A percentile compares a stretch with the other conserved stretches of the same genome.
phyloP scores from a whole-genome alignment of 2,113 vertebrate species.

The Pteropus alecto region DNA sequence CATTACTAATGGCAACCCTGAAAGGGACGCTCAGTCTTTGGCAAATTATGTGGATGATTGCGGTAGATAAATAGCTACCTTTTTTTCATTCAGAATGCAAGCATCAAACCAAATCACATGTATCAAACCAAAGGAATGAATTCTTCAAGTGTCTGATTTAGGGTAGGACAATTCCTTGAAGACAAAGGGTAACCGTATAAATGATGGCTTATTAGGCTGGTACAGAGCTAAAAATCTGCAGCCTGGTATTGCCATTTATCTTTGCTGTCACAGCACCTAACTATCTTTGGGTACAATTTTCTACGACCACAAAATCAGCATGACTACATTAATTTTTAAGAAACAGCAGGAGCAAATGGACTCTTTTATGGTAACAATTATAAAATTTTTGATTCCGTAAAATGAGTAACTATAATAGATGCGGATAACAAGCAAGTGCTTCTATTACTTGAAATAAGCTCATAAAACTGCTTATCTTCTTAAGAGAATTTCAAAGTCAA shows the following conservation, averaged over 20 bases:
- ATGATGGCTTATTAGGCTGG: neutral
- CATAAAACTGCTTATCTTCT: neutral
- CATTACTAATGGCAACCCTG: neutral
- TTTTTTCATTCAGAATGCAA: slow-evolving; percentile 46
- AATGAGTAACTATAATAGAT: neutral
- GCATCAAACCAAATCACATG: neutral
- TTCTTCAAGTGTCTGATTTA: neutral
- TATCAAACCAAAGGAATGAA: neutral
- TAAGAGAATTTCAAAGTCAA: neutral
- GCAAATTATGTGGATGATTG: neutral
- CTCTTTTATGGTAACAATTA: neutral
- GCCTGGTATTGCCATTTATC: neutral
- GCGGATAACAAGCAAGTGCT: neutral
- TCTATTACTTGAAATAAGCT: neutral
- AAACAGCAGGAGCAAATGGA: neutral
- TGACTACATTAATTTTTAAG: neutral
- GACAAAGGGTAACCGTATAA: neutral
- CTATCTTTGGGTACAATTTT: neutral
- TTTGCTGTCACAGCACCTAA: neutral
- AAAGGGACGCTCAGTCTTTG: neutral
- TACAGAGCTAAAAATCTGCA: neutral
- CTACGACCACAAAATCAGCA: neutral
- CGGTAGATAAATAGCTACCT: neutral
- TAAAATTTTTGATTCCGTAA: neutral
- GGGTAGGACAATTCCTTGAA: neutral